A percentile compares a stretch with the other conserved stretches of the same genome.
These are phyloP conservation scores for Gracilinanus agilis DNA, from an alignment of 2,113 vertebrate genomes.

Conservation along the genomic window DNA sequence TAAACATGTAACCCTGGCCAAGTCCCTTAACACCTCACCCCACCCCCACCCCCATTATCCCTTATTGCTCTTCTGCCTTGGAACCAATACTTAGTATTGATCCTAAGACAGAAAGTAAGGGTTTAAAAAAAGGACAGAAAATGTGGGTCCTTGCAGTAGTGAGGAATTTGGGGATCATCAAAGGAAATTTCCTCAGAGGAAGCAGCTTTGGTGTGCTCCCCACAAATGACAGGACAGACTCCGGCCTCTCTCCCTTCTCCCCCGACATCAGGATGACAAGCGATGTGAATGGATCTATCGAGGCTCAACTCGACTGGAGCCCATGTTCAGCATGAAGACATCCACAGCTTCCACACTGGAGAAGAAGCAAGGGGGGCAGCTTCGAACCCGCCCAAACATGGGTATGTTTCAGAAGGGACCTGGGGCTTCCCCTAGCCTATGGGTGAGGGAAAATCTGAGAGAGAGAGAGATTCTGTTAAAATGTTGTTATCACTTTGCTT, in stretches of 20 bases:
- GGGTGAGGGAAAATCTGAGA: background rate
- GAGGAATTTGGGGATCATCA: constrained; percentile 1
- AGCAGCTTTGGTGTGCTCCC: background rate
- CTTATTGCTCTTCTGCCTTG: too few species aligned
- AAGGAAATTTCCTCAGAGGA: constrained; percentile 32
- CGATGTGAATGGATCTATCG: constrained; percentile 99
- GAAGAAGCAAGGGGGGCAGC: constrained; percentile 94
- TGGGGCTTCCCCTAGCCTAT: background rate
- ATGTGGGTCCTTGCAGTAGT: background rate
- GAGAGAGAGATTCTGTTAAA: background rate
- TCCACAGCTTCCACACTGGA: constrained; percentile 93
- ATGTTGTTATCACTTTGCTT: background rate
- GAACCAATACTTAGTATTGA: too few species aligned
- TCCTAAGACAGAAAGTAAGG: too few species aligned
- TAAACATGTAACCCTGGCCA: too few species aligned
- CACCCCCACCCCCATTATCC: too few species aligned
- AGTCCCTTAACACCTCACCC: too few species aligned
- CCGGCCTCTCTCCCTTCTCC: background rate
- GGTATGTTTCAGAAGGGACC: constrained; percentile 83
- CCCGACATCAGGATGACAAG: constrained; percentile 91
- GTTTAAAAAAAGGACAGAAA: too few species aligned
- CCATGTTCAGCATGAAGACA: constrained; percentile 99
- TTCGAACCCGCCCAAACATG: constrained; percentile 94
- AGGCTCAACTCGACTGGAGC: constrained; percentile 96
- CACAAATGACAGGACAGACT: constrained; percentile 18